Evolutionary conservation across 2,797 vertebrate genomes (phyloP).

Genomic region (Crenichthys baileyi): DNA sequence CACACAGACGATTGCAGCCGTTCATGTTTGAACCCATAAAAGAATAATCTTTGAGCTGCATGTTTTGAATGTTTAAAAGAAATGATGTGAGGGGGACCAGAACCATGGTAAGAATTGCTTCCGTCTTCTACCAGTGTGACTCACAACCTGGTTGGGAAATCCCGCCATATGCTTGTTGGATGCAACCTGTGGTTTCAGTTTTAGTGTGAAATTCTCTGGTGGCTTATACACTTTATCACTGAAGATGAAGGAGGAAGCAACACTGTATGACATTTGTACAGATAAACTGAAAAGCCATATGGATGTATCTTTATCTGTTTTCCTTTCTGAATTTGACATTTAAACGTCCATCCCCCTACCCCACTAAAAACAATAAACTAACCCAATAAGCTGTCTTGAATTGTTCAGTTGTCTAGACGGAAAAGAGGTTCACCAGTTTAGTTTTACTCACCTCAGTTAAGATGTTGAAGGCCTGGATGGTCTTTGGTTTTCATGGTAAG

Average conservation of each 20-base stretch:
- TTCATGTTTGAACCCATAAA: conserved; percentile 2
- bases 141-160: conserved; percentile 65
- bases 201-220: conserved; percentile 56
- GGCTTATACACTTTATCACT: conserved; percentile 33
- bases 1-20: not conserved
- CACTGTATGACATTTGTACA: conserved; percentile 62
- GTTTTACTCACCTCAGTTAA: conserved; percentile 19
- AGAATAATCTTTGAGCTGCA: conserved; percentile 34
- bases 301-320: conserved; percentile 26
- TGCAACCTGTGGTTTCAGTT: conserved; percentile 49
- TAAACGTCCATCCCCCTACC: conserved; percentile 30
- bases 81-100: conserved; percentile 23
- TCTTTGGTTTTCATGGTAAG: not conserved
- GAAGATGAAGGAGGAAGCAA: conserved; percentile 12
- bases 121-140: conserved; percentile 43
- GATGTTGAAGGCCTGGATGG: not conserved
- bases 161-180: conserved; percentile 38
- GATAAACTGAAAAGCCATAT: conserved; percentile 24
- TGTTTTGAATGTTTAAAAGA: conserved; percentile 4
- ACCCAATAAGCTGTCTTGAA: conserved; percentile 53
- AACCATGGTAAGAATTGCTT: conserved; percentile 54
- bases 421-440: conserved; percentile 25
- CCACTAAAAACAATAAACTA: conserved; percentile 50
- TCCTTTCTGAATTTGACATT: conserved; percentile 52
- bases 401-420: conserved; percentile 42